Evolutionary conservation across 2,797 vertebrate species (phyloP).

Genomic region (Lepus townsendii): DNA sequence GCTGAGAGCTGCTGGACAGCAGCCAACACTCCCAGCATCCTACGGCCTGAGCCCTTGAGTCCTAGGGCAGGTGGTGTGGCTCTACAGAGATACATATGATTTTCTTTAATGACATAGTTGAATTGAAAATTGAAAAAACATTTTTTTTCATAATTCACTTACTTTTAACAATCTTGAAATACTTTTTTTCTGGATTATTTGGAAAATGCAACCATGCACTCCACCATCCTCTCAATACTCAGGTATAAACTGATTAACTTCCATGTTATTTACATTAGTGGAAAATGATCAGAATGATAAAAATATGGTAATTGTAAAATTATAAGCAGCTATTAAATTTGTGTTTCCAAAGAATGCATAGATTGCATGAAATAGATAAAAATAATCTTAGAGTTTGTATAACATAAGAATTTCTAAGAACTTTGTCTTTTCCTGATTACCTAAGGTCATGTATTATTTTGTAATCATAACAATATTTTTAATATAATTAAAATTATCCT

Average conservation of each 20-base stretch:
- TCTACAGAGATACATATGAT: neutral
- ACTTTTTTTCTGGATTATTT: neutral
- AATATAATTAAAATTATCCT: conserved; percentile 36
- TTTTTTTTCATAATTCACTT: neutral
- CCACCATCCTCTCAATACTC: neutral
- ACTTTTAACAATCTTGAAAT: conserved; percentile 32
- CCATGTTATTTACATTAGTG: neutral
- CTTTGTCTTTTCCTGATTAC: conserved; percentile 27
- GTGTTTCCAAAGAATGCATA: conserved; percentile 4
- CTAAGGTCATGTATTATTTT: conserved; percentile 10
- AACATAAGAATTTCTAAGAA: conserved; percentile 24
- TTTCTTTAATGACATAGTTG: neutral
- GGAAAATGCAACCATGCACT: neutral
- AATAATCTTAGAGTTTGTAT: conserved; percentile 3
- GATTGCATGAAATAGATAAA: conserved; percentile 35
- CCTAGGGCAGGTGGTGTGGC: neutral
- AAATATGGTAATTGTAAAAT: neutral
- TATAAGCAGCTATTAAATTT: conserved; percentile 30
- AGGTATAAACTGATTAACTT: neutral
- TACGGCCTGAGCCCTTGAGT: neutral
- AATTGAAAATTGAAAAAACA: neutral
- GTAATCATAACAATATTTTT: neutral
- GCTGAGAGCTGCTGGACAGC: neutral
- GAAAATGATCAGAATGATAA: neutral
- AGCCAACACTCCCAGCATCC: neutral